Base-by-base conservation (phyloP, 2,113 vertebrate species). In the Tylochromis polylepis region DNA sequence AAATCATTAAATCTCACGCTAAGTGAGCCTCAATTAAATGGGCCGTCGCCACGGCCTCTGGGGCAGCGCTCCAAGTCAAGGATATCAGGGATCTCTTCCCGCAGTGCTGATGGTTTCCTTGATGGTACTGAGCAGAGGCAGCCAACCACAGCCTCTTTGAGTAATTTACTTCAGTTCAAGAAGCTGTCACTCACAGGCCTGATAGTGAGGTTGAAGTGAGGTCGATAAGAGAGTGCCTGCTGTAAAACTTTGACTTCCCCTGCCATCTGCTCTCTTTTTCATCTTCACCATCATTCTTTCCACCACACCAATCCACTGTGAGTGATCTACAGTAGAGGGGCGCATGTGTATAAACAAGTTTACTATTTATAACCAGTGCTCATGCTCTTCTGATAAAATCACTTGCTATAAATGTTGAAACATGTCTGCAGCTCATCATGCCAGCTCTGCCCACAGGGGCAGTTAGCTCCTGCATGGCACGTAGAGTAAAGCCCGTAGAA, bases 161-260 rank as follows among this genome's bases (percentile, higher is more conserved):
- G 88, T 92, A 85, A 93, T 90, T 93, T 86, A 89, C 84, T 84
- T 83, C 85, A 85, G 80, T 93, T 89, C 53, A 89, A 83, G 81
- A 79, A 67, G 12, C 89, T 87, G 89, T 91, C 90, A 91, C 77
- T 94, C 91, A 92, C 67, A 86, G 59, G 14, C 27, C 84, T 34
- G 88, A 90, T 89, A 41, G 86, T 46, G 62, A 83, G 41, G 38
- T 56, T 83, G 55, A 88, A 67, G 82, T 79, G 75, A 80, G 81
- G 60, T 58, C 62, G 85, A 89, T 89, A 82, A 88, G 62, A 84
- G 59, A 80, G 81, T 57, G 88, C 83, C 83, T 46, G 79, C 67
- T 82, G 86, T 83, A 85, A 91, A 90, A 91, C 82, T 62, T 87
- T 82, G 53, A 78, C 85, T 86, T 83, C 57, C 43, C 36, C 36